Evolutionary conservation across 2,888 invertebrate species (phyloP), one percentile per base, ranked within the genome.

Genomic region (Ochropleura plecta): DNA sequence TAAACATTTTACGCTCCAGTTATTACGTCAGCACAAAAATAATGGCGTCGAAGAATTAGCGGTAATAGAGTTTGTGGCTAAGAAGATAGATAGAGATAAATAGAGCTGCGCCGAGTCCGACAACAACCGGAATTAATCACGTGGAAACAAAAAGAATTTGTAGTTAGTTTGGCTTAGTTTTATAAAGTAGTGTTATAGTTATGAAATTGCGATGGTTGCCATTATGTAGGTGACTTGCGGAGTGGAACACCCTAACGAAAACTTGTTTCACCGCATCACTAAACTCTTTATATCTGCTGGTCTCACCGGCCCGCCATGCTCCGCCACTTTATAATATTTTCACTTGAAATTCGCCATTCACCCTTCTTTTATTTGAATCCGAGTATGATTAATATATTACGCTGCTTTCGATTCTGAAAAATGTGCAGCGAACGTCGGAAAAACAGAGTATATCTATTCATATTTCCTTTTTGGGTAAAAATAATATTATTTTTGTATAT

Each of bases 241-340:
- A 70, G 71, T 81, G 87, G 84, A 88, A 89, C 89, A 88, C 82
- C 86, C 85, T 79, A 82, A 84, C 73, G 85, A 74, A 79, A 90
- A 90, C 82, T 90, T 91, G 86, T 88, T 89, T 90, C 87, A 83
- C 82, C 90, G 90, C 89, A 82, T 88, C 90, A 88, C 83, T 91
- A 91, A 88, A 82, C 91, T 83, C 90, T 90, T 91, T 90, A 90
- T 89, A 78, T 88, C 79, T 83, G 84, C 88, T 87, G 85, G 88
- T 89, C 85, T 80, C 86, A 70, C 84, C 85, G 78, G 84, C 80
- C 40, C 55, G 65, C 68, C 76, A 80, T 79, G 82, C 77, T 65
- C 68, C 68, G 55, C 71, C 76, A 79, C 85, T 90, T 87, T 85
- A 88, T 87, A 71, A 80, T 84, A 76, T 80, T 80, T 82, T 84